Base-by-base conservation (phyloP, 2,888 invertebrate genomes). In the Drosophila tanythrix region DNA sequence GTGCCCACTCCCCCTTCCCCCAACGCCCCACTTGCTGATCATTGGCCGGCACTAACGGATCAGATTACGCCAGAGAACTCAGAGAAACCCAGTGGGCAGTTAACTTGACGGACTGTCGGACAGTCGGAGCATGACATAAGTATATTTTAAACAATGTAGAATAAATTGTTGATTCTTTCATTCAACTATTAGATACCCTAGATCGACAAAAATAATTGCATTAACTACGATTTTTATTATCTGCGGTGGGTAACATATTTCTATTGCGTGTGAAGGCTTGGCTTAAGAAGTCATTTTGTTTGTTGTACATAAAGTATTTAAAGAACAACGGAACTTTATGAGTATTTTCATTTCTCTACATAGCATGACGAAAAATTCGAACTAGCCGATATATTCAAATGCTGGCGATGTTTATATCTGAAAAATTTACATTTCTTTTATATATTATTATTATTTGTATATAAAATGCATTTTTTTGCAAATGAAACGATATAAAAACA, bases 101-200 rank as follows among this genome's bases (percentile, higher is more conserved):
- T 62, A 81, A 73, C 81, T 57, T 57, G 72, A 29, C 79, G 27
- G 75, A 56, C 64, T 51, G 35, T 55, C 53, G 57, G 80, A 61
- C 50, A 58, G 64, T 64, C 76, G 66, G 57, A 76, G 70, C 75
- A 82, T 82, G 82, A 82, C 81, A 81, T 63, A 66, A 81, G 73
- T 68, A 56, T 69, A 70, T 69, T 56, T 38, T 21, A 11, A 52
- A 36, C 35, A 29, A 33, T 25, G 29, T 15, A 21, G 18, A 7
- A 25, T 13, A 21, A 11, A 35, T 43, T 35, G 7, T 55, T 27
- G 29, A 11, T 1, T 48, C 1, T 21, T 15, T 21, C 7, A 13
- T n/a, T 6, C 35, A 18, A 29, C 70, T 35, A 11, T 21, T 8
- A 40, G 27, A 68, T 70, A 33, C 27, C 57, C 53, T 53, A 21